Conservation (phyloP, 2,113 vertebrate genomes). For the Calonectris borealis region DNA sequence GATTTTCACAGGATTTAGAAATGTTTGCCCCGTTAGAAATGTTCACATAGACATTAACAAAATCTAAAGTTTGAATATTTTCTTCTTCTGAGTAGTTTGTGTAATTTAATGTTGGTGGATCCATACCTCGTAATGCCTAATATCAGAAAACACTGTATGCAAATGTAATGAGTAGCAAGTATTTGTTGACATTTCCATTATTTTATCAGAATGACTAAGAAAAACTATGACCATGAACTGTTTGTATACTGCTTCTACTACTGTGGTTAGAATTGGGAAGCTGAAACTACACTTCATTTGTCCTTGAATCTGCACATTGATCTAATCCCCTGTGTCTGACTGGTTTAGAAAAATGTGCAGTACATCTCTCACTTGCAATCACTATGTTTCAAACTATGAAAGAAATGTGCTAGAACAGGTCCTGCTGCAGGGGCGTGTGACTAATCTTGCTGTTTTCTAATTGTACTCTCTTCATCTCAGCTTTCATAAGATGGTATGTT, state of each 20-base stretch:
- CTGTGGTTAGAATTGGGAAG: neutral
- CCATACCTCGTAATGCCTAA: neutral
- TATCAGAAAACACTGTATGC: neutral
- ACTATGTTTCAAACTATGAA: neutral
- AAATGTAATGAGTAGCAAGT: neutral
- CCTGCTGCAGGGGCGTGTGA: constrained; percentile 30
- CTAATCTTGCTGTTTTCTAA: constrained; percentile 24
- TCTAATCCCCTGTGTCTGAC: neutral
- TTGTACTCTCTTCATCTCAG: neutral
- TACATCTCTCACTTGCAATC: neutral
- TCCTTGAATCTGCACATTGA: neutral
- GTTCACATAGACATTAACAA: neutral
- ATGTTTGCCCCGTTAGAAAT: neutral
- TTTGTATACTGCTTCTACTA: neutral
- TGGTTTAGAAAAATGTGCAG: neutral
- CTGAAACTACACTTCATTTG: neutral
- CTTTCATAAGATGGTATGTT: neutral
- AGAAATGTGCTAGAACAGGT: constrained; percentile 60
- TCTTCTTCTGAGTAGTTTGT: neutral
- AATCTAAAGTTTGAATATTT: neutral
- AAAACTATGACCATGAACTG: neutral
- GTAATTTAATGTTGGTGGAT: neutral
- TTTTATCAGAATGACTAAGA: neutral
- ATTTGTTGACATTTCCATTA: neutral
- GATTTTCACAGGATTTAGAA: neutral